Percentiles rank a stretch among this genome's conserved stretches.
Evolutionary conservation across 2,113 vertebrate genomes (phyloP).

Genomic region (Acinonyx jubatus): DNA sequence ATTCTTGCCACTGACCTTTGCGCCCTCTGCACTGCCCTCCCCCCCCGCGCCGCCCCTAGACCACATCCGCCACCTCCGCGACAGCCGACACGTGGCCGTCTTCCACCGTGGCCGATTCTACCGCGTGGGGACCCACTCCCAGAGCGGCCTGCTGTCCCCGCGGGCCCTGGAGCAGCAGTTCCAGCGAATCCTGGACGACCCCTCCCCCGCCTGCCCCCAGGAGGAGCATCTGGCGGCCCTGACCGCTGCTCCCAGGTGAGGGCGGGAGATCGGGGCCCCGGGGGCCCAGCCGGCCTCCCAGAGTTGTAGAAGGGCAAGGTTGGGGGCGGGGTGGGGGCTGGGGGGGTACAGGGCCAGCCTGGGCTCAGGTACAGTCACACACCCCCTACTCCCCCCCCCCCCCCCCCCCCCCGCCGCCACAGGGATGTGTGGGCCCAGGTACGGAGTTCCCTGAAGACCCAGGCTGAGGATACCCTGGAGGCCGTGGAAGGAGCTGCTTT

Average conservation of each 20-base stretch:
- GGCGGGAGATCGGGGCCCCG: fast-evolving
- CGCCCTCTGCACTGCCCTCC: background rate
- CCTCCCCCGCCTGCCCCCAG: conserved; percentile 83
- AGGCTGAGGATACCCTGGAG: conserved; percentile 87
- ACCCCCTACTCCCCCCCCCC: background rate
- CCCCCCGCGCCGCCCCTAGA: conserved; percentile 79
- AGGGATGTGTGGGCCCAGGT: conserved; percentile 92
- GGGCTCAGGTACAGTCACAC: background rate
- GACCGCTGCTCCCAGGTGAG: conserved; percentile 91
- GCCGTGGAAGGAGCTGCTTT: conserved; percentile 92
- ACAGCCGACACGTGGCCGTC: conserved; percentile 91
- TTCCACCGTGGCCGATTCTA: conserved; percentile 93
- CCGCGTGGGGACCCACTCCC: conserved; percentile 86
- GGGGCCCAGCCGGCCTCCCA: fast-evolving
- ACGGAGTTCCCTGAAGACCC: conserved; percentile 86
- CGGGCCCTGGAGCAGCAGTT: conserved; percentile 92
- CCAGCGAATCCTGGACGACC: conserved; percentile 90
- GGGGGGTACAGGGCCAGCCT: background rate
- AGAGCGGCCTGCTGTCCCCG: conserved; percentile 86
- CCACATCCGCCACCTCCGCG: conserved; percentile 87
- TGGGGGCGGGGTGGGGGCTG: fast-evolving
- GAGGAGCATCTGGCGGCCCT: conserved; percentile 91
- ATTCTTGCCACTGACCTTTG: background rate
- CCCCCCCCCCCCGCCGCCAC: background rate
- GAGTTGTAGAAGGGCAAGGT: too few species aligned